Percentiles rank a stretch among this genome's conserved stretches.
phyloP scores from a whole-genome alignment of 2,797 vertebrate species.

The Melanotaenia pygmaea region DNA sequence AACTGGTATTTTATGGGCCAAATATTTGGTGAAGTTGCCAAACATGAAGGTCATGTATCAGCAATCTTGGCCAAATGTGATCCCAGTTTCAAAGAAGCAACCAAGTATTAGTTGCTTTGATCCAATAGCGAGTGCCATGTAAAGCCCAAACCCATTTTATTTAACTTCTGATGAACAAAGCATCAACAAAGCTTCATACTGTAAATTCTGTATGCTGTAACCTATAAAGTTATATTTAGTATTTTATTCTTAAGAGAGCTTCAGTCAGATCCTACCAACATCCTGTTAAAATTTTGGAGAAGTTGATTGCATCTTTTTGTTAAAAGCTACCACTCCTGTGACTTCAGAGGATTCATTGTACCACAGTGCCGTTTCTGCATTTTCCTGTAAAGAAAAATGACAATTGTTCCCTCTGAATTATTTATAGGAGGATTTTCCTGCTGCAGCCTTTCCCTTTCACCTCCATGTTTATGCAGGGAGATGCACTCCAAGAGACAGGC shows the following conservation, averaged over 20 bases:
- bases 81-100: not conserved
- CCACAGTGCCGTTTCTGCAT: constrained; percentile 40
- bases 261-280: constrained; percentile 2
- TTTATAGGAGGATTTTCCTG: constrained; percentile 34
- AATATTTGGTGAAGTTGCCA: not conserved
- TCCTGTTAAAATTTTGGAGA: constrained; percentile 13
- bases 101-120: not conserved
- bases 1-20: not conserved
- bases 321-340: not conserved
- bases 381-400: constrained; percentile 47
- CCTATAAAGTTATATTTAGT: not conserved
- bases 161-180: not conserved
- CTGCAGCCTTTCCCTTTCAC: constrained; percentile 40
- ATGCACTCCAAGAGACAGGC: constrained; percentile 15
- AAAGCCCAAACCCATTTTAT: not conserved
- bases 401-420: constrained; percentile 32
- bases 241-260: too few relatives aligned
- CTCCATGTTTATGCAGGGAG: constrained; percentile 32
- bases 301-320: constrained; percentile 22
- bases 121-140: too few relatives aligned
- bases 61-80: not conserved
- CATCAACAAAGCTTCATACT: not conserved
- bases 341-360: constrained; percentile 18
- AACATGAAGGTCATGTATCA: not conserved
- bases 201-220: not conserved